Conservation (phyloP, 1,140 invertebrate species). For the Drosophila nigrodunni region DNA sequence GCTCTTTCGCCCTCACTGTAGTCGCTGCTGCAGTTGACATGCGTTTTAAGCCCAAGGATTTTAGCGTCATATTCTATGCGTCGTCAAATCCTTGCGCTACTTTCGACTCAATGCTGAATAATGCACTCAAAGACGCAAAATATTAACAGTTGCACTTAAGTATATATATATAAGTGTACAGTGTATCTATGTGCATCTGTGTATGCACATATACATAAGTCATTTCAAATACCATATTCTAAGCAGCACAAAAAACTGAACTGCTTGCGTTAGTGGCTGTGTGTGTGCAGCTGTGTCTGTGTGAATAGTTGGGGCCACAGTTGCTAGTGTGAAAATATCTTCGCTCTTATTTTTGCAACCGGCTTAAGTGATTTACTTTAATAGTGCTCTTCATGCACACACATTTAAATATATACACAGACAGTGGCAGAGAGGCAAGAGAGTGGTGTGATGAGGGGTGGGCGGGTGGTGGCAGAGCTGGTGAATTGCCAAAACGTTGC, state of each 20-base stretch:
- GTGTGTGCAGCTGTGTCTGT: conserved; percentile 9
- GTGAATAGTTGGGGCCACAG: conserved; percentile 7
- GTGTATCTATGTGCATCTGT: not conserved
- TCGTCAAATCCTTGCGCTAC: conserved; percentile 74
- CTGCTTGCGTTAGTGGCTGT: not conserved
- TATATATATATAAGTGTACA: not conserved
- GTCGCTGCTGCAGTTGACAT: conserved; percentile 24
- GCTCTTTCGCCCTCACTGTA: not conserved
- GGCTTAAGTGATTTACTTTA: conserved; percentile 76
- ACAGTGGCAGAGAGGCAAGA: too few species aligned
- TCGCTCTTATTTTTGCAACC: conserved; percentile 62
- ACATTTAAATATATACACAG: not conserved
- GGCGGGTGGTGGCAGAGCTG: not conserved
- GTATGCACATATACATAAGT: conserved; percentile 4
- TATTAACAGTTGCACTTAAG: conserved; percentile 60
- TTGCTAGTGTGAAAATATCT: conserved; percentile 47
- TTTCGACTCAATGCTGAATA: conserved; percentile 70
- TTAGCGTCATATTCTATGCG: conserved; percentile 63
- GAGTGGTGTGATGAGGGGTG: not conserved
- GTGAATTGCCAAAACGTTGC: conserved; percentile 46
- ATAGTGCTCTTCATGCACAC: conserved; percentile 32
- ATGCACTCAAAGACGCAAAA: conserved; percentile 54
- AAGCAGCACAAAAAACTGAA: not conserved
- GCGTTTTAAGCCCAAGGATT: conserved; percentile 58
- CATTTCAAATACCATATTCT: conserved; percentile 14